Percentiles rank a stretch among this genome's conserved stretches.
Evolutionary conservation across 2,888 invertebrate genomes (phyloP).

Genomic region (Torymus tubicola): DNA sequence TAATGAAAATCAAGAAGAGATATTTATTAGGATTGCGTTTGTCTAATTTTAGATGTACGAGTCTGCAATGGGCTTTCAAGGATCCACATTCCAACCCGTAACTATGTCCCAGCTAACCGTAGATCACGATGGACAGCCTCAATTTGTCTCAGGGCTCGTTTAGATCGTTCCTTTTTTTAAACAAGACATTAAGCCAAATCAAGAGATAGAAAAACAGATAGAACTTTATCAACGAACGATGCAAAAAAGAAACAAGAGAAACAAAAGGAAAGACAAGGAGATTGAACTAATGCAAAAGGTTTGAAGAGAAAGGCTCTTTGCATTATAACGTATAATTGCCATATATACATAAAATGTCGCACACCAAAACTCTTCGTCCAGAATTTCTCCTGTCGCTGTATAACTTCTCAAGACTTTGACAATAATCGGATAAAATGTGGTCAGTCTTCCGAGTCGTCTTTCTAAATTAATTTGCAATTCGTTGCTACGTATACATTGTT

Average conservation of each 20-base stretch:
- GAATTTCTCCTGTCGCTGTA: slow-evolving; percentile 44
- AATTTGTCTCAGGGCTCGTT: slow-evolving; percentile 81
- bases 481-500: slow-evolving; percentile 22
- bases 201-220: slow-evolving; percentile 26
- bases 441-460: slow-evolving; percentile 51
- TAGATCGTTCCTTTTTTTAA: slow-evolving; percentile 67
- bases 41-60: slow-evolving; percentile 78
- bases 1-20: not conserved
- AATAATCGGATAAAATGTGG: slow-evolving; percentile 69
- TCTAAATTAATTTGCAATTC: slow-evolving; percentile 41
- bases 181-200: slow-evolving; percentile 36
- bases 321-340: slow-evolving; percentile 17
- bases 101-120: slow-evolving; percentile 77
- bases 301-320: slow-evolving; percentile 3
- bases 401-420: slow-evolving; percentile 68
- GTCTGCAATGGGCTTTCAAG: slow-evolving; percentile 81
- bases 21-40: no score
- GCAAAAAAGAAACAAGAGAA: slow-evolving; percentile 14
- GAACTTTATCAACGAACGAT: slow-evolving; percentile 29
- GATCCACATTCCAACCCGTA: slow-evolving; percentile 77
- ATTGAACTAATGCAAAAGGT: slow-evolving; percentile 15
- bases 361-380: slow-evolving; percentile 66
- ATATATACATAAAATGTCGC: slow-evolving; percentile 56
- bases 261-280: slow-evolving; percentile 18
- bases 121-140: slow-evolving; percentile 80